A percentile compares a stretch with the other conserved stretches of the same genome.
Evolutionary conservation across 2,888 invertebrate genomes (phyloP).

Genomic region (Dryomyza anilis): DNA sequence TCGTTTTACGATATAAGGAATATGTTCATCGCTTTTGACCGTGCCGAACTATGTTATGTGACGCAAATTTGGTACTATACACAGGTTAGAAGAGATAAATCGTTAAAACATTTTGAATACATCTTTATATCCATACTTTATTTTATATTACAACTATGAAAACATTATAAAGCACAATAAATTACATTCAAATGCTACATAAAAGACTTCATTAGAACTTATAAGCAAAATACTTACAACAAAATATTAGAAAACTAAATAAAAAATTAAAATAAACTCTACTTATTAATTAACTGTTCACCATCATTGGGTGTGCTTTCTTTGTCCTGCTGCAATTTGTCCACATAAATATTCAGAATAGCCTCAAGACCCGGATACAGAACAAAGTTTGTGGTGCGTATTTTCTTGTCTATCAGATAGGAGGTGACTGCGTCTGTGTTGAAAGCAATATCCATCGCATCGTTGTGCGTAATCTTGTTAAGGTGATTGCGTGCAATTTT

Average conservation of each 20-base stretch:
- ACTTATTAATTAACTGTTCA: slow-evolving; percentile 34
- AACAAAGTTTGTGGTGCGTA: slow-evolving; percentile 55
- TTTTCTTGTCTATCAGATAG: slow-evolving; percentile 56
- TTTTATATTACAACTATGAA: too few relatives aligned
- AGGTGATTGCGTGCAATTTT: slow-evolving; percentile 64
- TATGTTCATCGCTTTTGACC: too few relatives aligned
- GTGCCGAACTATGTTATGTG: too few relatives aligned
- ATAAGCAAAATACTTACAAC: background rate
- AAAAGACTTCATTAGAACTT: background rate
- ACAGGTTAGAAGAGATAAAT: too few relatives aligned
- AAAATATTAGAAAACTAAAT: slow-evolving; percentile 1
- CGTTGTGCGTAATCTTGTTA: slow-evolving; percentile 63
- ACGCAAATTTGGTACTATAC: too few relatives aligned
- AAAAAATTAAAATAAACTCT: background rate
- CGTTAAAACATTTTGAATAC: too few relatives aligned
- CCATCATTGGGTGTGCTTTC: slow-evolving; percentile 25
- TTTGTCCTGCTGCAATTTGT: slow-evolving; percentile 47
- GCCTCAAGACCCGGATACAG: slow-evolving; percentile 61
- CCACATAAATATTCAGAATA: slow-evolving; percentile 55
- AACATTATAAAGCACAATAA: background rate
- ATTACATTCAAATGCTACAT: background rate
- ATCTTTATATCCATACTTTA: too few relatives aligned
- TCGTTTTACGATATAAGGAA: too few relatives aligned
- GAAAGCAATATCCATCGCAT: slow-evolving; percentile 65
- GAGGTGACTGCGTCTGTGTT: slow-evolving; percentile 58